Conservation (phyloP, 2,797 vertebrate species). For the Enteromius anoplus region DNA sequence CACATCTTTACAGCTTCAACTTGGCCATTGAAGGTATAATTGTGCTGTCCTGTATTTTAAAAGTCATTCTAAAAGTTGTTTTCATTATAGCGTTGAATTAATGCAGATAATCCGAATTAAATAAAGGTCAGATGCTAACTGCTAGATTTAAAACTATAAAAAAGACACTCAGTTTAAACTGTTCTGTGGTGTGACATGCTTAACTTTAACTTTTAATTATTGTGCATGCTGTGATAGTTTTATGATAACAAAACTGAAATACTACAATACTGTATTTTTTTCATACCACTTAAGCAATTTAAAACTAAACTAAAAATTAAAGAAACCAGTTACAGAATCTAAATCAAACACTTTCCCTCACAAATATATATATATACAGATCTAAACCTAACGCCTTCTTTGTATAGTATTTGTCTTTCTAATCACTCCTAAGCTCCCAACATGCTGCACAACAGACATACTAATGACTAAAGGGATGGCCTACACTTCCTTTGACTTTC, state of each 20-base stretch:
- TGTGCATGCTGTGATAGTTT: not conserved
- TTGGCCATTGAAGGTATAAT: not conserved
- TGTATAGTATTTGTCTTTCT: not conserved
- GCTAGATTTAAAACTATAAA: not conserved
- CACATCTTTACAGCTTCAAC: not conserved
- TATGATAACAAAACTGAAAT: not conserved
- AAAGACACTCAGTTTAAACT: not conserved
- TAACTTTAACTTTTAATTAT: not conserved
- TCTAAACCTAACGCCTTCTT: not conserved
- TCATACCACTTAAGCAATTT: not conserved
- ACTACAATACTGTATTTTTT: not conserved
- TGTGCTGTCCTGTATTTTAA: not conserved
- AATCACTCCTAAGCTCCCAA: not conserved
- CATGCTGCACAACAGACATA: not conserved
- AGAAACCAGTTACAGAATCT: not conserved
- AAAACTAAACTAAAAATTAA: not conserved
- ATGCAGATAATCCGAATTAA: not conserved
- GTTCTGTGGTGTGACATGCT: not conserved
- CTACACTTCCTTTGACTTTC: not conserved
- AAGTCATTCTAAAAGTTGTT: not conserved
- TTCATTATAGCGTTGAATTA: not conserved
- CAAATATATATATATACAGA: not conserved
- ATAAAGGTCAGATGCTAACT: conserved; percentile 4
- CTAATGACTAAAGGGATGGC: not conserved
- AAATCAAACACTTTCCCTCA: not conserved